phyloP scores from a whole-genome alignment of 2,797 vertebrate species.

The Hypotaenidia philippensis region DNA sequence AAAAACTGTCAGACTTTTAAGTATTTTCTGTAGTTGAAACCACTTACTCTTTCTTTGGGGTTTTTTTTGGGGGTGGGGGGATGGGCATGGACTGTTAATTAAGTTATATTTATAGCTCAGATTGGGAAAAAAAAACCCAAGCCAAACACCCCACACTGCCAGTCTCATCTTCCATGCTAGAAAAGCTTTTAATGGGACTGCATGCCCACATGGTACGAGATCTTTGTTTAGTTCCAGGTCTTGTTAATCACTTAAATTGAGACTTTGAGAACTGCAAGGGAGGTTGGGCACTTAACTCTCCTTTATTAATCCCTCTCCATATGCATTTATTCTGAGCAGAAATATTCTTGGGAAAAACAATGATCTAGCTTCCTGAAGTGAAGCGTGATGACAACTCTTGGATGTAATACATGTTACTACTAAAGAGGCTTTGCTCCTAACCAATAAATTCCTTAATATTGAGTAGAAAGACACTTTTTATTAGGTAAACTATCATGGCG shows the following conservation, averaged over 20 bases:
- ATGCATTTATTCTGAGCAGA: not conserved
- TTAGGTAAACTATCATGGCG: not conserved
- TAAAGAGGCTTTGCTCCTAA: not conserved
- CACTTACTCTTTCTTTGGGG: not conserved
- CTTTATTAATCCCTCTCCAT: not conserved
- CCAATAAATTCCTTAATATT: not conserved
- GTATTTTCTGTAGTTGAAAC: not conserved
- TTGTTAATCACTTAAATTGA: not conserved
- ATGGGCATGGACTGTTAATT: accelerated
- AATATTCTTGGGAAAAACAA: not conserved
- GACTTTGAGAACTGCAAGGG: not conserved
- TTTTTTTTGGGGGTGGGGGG: too few species aligned
- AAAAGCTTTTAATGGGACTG: not conserved
- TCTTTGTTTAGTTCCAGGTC: not conserved
- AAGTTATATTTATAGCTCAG: not conserved
- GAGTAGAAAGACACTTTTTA: not conserved
- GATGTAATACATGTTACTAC: not conserved
- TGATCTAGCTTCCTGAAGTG: not conserved
- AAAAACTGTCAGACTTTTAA: not conserved
- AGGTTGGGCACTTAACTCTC: not conserved
- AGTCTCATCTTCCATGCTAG: not conserved
- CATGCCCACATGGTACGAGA: not conserved
- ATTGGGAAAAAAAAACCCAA: too few species aligned
- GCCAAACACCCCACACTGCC: too few species aligned
- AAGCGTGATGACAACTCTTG: not conserved